Conservation (phyloP, 2,113 vertebrate genomes). For the Micromys minutus region DNA sequence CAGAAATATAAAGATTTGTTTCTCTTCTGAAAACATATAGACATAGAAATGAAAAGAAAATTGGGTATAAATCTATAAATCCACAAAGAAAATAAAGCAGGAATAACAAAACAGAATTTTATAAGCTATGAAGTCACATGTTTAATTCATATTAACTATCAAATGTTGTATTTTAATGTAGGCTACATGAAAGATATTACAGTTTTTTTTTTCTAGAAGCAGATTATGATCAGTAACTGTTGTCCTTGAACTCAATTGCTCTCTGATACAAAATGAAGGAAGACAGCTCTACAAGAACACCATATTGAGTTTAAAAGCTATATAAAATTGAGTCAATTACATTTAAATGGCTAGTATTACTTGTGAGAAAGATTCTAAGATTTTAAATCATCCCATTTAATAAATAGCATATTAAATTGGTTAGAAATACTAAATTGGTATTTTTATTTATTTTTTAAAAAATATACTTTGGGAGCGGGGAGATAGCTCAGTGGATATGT, state of each 20-base stretch:
- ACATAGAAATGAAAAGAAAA: background rate
- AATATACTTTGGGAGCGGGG: background rate
- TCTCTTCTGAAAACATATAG: background rate
- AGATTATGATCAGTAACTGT: background rate
- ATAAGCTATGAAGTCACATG: background rate
- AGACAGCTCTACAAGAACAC: background rate
- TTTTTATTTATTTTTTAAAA: conserved; percentile 35
- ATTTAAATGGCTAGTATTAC: conserved; percentile 9
- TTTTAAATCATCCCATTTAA: conserved; percentile 1
- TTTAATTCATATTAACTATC: conserved; percentile 33
- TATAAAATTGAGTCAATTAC: conserved; percentile 19
- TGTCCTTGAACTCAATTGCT: background rate
- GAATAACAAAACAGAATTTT: background rate
- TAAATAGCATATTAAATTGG: background rate
- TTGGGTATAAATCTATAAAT: background rate
- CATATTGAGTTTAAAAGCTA: conserved; percentile 28
- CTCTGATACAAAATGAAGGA: background rate
- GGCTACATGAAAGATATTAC: conserved; percentile 12
- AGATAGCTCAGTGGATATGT: background rate
- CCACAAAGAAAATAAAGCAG: background rate
- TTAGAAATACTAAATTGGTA: background rate
- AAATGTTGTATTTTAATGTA: background rate
- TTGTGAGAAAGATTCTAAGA: background rate
- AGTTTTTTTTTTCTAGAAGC: background rate
- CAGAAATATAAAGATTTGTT: background rate